Evolutionary conservation across 2,888 invertebrate genomes (phyloP), one percentile per base, ranked within the genome.

Genomic region (Pristionchus maxplancki): DNA sequence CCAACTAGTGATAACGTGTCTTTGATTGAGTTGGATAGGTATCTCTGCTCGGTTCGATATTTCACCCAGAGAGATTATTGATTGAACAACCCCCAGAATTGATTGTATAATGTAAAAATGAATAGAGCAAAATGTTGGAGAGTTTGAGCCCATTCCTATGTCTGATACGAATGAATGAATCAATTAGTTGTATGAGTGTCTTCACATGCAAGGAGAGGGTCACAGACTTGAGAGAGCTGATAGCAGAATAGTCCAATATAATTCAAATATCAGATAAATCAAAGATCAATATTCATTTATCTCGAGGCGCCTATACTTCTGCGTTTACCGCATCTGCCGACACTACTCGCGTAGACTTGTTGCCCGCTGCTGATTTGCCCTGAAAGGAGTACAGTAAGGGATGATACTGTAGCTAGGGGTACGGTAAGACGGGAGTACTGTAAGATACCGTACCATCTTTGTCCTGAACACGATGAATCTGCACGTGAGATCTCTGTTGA

Each of bases 401-500:
- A 62, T 24, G 58, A n/a, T n/a, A n/a, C n/a, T n/a, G n/a, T n/a
- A n/a, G n/a, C n/a, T n/a, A 20, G 64, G 64, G 15, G 11, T 71
- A 71, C 67, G 31, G 67, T 71, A 71, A 37, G 9, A 17, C 5
- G 64, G 8, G 8, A 48, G 8, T 48, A 48, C 48, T 48, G 6
- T 48, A 48, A 24, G 67, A 34, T 67, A 67, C 67, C 31, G 34
- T 67, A 74, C 71, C 71, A 40, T 74, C 71, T 74, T 74, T 81
- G 81, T 2, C 13, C 37, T 48, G 81, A 84, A 84, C 24, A 84
- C 83, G 62, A 84, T n/a, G 44, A 84, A 84, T 84, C 83, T 44
- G n/a, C 83, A 84, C 11, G 28, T 13, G 58, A 84, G 83, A 84
- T 86, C 86, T 67, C 34, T 17, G 20, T 86, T 86, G 31, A 90